phyloP scores from a whole-genome alignment of 2,797 vertebrate genomes.

The Coranthus polyacanthus region DNA sequence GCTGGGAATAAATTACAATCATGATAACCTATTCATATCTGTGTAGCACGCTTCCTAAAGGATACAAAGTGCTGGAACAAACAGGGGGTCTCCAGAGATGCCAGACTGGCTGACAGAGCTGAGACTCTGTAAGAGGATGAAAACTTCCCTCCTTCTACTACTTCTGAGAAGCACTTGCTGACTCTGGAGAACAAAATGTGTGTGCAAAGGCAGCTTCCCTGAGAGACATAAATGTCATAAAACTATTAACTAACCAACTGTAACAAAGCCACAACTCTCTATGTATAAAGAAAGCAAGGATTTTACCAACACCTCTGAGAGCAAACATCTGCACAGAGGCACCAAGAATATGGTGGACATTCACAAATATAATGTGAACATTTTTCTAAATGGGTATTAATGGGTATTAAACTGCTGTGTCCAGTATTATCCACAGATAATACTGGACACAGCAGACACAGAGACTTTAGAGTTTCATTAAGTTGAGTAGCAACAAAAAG shows the following conservation, averaged over 20 bases:
- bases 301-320: neutral
- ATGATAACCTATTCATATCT: constrained; percentile 16
- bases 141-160: neutral
- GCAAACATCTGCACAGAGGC: no score
- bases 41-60: constrained; percentile 13
- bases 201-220: neutral
- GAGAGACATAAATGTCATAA: constrained; percentile 15
- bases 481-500: no score
- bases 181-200: constrained; percentile 21
- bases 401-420: no score
- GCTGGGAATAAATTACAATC: constrained; percentile 35
- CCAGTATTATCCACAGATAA: no score
- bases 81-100: constrained; percentile 31
- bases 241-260: constrained; percentile 19
- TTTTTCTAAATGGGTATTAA: no score
- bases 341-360: no score
- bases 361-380: no score
- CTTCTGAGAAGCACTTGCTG: constrained; percentile 1
- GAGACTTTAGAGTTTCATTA: no score
- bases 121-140: neutral
- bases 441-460: no score
- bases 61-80: constrained; percentile 24
- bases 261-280: neutral
- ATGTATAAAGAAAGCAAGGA: no score
- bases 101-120: neutral